phyloP scores from a whole-genome alignment of 2,113 vertebrate genomes.

The Saccopteryx bilineata region DNA sequence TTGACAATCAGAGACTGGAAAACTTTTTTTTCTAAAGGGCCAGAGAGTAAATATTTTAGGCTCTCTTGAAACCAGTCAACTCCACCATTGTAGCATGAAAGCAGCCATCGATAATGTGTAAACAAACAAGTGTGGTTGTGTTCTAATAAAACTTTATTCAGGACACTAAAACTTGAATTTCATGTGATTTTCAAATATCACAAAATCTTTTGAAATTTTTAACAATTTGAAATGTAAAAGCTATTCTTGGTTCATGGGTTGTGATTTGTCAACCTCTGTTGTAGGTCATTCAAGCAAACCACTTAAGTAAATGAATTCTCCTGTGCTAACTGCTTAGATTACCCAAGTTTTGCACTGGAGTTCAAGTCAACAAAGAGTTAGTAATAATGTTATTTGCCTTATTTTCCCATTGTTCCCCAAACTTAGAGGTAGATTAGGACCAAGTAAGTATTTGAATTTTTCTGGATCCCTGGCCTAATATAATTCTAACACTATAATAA shows the following conservation, averaged over 20 bases:
- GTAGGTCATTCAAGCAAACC: not conserved
- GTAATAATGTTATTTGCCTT: not conserved
- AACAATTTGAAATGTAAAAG: not conserved
- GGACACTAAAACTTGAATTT: not conserved
- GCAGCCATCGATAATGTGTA: not conserved
- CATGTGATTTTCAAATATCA: slow-evolving; percentile 9
- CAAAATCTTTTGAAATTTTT: slow-evolving; percentile 15
- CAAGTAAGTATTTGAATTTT: not conserved
- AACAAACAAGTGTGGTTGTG: not conserved
- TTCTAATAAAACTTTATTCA: not conserved
- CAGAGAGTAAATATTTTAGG: not conserved
- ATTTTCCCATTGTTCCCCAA: not conserved
- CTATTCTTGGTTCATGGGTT: not conserved
- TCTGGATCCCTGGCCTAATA: not conserved
- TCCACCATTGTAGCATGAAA: not conserved
- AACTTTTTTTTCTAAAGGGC: slow-evolving; percentile 3
- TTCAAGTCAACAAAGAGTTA: not conserved
- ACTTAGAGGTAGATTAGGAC: not conserved
- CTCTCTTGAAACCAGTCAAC: not conserved
- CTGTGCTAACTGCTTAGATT: not conserved
- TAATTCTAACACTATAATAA: not conserved
- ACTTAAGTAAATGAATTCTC: not conserved
- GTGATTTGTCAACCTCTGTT: not conserved
- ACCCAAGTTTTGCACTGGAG: not conserved
- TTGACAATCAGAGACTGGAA: not conserved